These are phyloP conservation scores for Muscicapa striata DNA, from an alignment of 2,797 vertebrate genomes.

Conservation along the genomic window DNA sequence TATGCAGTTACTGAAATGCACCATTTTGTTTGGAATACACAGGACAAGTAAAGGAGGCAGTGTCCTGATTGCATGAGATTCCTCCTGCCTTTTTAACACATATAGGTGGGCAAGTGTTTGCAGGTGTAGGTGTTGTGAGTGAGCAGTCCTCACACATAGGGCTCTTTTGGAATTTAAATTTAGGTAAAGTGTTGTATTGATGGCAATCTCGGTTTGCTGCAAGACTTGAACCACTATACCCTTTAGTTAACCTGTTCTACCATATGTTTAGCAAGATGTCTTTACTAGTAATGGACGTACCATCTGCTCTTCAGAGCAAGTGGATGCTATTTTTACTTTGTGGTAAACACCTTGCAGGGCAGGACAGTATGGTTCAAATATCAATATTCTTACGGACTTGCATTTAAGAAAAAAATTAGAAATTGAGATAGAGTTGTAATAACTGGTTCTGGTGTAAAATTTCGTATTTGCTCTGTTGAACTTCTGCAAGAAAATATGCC, in stretches of 20 bases:
- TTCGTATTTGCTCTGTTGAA: not conserved
- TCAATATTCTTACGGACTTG: slow-evolving; percentile 33
- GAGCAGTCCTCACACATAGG: not conserved
- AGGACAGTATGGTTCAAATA: slow-evolving; percentile 16
- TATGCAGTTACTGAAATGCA: not conserved
- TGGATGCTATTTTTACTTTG: slow-evolving; percentile 69
- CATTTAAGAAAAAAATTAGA: not conserved
- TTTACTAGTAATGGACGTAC: slow-evolving; percentile 74
- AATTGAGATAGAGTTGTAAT: not conserved
- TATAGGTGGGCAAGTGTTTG: not conserved
- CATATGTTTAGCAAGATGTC: slow-evolving; percentile 76
- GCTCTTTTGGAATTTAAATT: slow-evolving; percentile 16
- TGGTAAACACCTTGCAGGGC: slow-evolving; percentile 64
- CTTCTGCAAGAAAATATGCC: not conserved
- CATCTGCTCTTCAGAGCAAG: slow-evolving; percentile 74
- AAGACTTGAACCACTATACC: slow-evolving; percentile 61
- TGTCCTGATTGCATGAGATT: not conserved
- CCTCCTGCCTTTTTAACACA: not conserved
- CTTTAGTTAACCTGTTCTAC: slow-evolving; percentile 76
- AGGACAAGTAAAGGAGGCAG: not conserved
- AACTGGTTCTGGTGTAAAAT: not conserved
- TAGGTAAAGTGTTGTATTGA: slow-evolving; percentile 53
- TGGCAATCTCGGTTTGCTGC: slow-evolving; percentile 54
- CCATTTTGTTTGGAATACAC: not conserved
- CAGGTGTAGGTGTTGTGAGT: not conserved